Percentiles rank a stretch among this genome's conserved stretches.
Evolutionary conservation across 2,797 vertebrate species (phyloP).

Genomic region (Typhlichthys eigenmanni): DNA sequence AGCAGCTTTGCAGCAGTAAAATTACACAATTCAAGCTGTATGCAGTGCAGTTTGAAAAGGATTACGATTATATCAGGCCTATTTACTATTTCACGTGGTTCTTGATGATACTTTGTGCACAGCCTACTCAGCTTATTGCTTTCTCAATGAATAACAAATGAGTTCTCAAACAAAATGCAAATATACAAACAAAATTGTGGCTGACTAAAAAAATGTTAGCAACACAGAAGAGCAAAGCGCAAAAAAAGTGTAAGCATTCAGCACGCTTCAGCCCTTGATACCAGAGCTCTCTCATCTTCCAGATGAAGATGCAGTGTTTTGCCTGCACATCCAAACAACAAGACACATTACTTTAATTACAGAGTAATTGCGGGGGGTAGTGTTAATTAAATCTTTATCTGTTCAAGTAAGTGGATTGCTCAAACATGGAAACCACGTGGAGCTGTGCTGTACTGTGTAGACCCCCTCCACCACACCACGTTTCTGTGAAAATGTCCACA

Average conservation of each 20-base stretch:
- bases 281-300: slow-evolving; percentile 34
- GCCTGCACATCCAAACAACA: slow-evolving; percentile 75
- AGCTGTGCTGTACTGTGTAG: slow-evolving; percentile 51
- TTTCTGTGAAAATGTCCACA: slow-evolving; percentile 39
- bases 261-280: slow-evolving; percentile 24
- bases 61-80: slow-evolving; percentile 67
- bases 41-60: slow-evolving; percentile 63
- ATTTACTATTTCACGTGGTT: slow-evolving; percentile 70
- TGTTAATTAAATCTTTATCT: slow-evolving; percentile 99
- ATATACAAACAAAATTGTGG: slow-evolving; percentile 55
- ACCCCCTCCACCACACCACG: slow-evolving; percentile 26
- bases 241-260: slow-evolving; percentile 27
- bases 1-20: slow-evolving; percentile 25
- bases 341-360: slow-evolving; percentile 98
- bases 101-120: slow-evolving; percentile 65
- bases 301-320: slow-evolving; percentile 50
- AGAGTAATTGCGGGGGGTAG: slow-evolving; percentile 93
- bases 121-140: slow-evolving; percentile 65
- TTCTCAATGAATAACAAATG: slow-evolving; percentile 72
- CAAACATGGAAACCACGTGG: slow-evolving; percentile 86
- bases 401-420: slow-evolving; percentile 98
- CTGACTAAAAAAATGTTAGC: slow-evolving; percentile 37
- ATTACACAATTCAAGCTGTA: slow-evolving; percentile 50
- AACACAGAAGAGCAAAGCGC: slow-evolving; percentile 38
- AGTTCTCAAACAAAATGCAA: slow-evolving; percentile 67